Evolutionary conservation across 2,113 vertebrate genomes (phyloP).

Genomic region (Cryptomyrus ogoouensis): DNA sequence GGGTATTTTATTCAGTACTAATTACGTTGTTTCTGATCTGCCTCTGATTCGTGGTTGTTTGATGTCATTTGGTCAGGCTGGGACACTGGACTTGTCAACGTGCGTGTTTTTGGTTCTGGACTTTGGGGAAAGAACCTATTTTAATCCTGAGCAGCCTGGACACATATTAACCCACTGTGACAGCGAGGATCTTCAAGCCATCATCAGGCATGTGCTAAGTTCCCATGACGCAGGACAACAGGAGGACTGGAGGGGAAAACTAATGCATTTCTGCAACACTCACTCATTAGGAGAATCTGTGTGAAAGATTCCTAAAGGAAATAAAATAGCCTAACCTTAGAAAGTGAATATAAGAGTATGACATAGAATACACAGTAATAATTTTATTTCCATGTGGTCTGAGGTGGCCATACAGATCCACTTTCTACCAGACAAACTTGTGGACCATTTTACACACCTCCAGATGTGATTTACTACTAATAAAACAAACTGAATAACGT

Average conservation of each 20-base stretch:
- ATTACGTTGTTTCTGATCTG: constrained; percentile 22
- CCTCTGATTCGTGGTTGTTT: constrained; percentile 1
- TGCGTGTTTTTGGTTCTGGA: background rate
- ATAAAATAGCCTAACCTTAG: background rate
- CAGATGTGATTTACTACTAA: background rate
- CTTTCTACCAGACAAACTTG: background rate
- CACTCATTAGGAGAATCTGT: background rate
- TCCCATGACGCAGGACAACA: background rate
- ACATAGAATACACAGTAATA: background rate
- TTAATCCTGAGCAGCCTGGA: background rate
- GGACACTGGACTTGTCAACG: background rate
- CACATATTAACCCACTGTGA: background rate
- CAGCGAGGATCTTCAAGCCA: background rate
- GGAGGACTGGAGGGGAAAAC: background rate
- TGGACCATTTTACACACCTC: background rate
- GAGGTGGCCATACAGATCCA: background rate
- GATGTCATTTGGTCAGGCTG: background rate
- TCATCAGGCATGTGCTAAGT: background rate
- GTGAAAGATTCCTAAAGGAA: background rate
- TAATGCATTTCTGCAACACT: background rate
- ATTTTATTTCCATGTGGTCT: background rate
- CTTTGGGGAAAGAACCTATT: background rate
- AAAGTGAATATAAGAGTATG: background rate
- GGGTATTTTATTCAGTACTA: constrained; percentile 32
- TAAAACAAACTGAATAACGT: background rate